Evolutionary conservation across 2,888 invertebrate species (phyloP).

Genomic region (Synergus gifuensis): DNA sequence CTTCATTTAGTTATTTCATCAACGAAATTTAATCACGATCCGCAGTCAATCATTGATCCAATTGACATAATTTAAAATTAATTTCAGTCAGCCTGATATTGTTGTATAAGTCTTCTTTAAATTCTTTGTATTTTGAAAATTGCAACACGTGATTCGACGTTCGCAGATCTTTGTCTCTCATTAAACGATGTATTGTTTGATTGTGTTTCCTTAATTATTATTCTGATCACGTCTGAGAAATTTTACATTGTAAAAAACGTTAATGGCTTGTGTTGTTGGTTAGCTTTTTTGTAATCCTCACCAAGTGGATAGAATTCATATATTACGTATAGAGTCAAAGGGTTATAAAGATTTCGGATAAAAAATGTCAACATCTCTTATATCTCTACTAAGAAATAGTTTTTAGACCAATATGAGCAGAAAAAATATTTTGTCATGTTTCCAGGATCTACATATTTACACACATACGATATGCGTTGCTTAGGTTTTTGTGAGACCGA

Average conservation of each 20-base stretch:
- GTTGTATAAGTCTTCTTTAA: too few species aligned
- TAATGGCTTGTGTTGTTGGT: background rate
- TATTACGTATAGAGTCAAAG: too few species aligned
- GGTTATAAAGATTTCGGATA: background rate
- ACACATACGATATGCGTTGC: background rate
- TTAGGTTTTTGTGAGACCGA: constrained; percentile 8
- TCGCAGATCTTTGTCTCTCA: too few species aligned
- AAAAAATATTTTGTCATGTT: constrained; percentile 1
- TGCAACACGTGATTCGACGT: too few species aligned
- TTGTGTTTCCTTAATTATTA: background rate
- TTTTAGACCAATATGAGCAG: background rate
- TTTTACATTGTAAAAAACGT: background rate
- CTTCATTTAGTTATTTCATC: too few species aligned
- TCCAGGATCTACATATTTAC: constrained; percentile 11
- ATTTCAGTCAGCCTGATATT: too few species aligned
- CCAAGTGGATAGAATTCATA: too few species aligned
- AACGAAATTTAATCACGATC: too few species aligned
- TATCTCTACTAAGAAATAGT: background rate
- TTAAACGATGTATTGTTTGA: background rate
- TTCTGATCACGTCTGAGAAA: constrained; percentile 2
- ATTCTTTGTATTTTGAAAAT: too few species aligned
- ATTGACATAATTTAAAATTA: too few species aligned
- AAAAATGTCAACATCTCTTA: background rate
- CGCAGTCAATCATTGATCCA: too few species aligned
- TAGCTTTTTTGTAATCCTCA: too few species aligned